phyloP scores from a whole-genome alignment of 2,888 invertebrate genomes.

The Acleris laterana region DNA sequence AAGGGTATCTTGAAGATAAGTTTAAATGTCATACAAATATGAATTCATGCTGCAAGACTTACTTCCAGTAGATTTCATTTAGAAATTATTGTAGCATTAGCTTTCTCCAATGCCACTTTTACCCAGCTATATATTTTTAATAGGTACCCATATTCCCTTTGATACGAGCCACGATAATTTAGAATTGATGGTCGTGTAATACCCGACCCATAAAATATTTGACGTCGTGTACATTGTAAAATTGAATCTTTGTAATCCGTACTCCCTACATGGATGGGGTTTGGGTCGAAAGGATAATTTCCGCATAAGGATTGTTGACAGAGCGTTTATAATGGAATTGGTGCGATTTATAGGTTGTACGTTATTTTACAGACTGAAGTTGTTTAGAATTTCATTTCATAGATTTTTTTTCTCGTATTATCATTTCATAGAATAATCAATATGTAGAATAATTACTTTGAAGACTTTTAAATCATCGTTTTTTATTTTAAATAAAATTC shows the following conservation, averaged over 20 bases:
- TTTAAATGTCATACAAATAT: background rate
- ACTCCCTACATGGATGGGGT: slow-evolving; percentile 18
- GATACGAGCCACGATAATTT: slow-evolving; percentile 8
- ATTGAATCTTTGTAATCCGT: slow-evolving; percentile 27
- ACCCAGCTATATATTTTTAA: background rate
- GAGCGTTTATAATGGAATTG: slow-evolving; percentile 14
- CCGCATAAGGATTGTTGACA: slow-evolving; percentile 25
- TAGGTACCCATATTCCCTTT: background rate
- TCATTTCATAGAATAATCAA: too few relatives aligned
- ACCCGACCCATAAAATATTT: slow-evolving; percentile 14
- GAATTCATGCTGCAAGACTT: background rate
- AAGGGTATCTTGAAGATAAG: slow-evolving; percentile 1
- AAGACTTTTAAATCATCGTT: too few relatives aligned
- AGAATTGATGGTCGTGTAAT: slow-evolving; percentile 12
- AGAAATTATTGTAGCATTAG: too few relatives aligned
- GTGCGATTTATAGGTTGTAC: too few relatives aligned
- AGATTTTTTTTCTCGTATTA: too few relatives aligned
- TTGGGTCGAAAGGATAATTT: slow-evolving; percentile 21
- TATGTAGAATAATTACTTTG: too few relatives aligned
- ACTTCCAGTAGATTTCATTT: background rate
- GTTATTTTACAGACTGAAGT: too few relatives aligned
- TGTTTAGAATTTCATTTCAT: too few relatives aligned
- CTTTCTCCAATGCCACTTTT: too few relatives aligned
- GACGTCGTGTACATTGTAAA: slow-evolving; percentile 13
- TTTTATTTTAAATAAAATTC: too few relatives aligned